Evolutionary conservation across 2,797 vertebrate species (phyloP), one percentile per base, ranked within the genome.

Genomic region (Smutsia temminckii): DNA sequence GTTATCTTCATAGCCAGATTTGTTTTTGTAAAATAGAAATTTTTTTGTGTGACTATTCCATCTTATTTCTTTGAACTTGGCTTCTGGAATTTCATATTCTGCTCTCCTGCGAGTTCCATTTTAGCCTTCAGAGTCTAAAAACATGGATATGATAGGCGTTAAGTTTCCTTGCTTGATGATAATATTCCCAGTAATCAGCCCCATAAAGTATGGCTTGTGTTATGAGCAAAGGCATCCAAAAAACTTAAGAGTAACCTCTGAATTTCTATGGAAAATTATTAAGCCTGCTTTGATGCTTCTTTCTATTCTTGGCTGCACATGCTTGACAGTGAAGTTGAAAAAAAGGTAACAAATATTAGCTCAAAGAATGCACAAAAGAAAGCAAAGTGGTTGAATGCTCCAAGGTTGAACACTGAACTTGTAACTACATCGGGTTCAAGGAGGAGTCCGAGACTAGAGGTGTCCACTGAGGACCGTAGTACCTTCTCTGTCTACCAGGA

Each of bases 71-170:
- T 97, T 84, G 66, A 96, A 63, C 12, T 42, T 80, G 51, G 10
- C 18, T 93, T 88, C 37, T 57, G 27, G 18, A 93, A 87, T 92
- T 88, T 80, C 32, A 93, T 87, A 94, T 93, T 68, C 25, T 81
- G n/a, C 53, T 93, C 32, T 85, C 79, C 7, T 40, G 4, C 78
- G 34, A 23, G 13, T 71, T 94, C 12, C 0, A 14, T 87, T 94
- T 94, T 71, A 88, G 68, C 2, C 37, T 46, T 78, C n/a, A 23
- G 68, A 95, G 12, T 40, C 64, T 2, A 69, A 34, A 78, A 90
- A 51, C 23, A 9, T 9, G 49, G 72, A 61, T 81, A 68, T 69
- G 61, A 64, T 85, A 69, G 93, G 12, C 8, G 69, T 89, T 93
- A 87, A 87, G n/a, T 21, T 66, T 86, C 66, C 20, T 91, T 92